Evolutionary conservation across 2,113 vertebrate species (phyloP), one percentile per base, ranked within the genome.

Genomic region (Cryptomyrus ogoouensis): DNA sequence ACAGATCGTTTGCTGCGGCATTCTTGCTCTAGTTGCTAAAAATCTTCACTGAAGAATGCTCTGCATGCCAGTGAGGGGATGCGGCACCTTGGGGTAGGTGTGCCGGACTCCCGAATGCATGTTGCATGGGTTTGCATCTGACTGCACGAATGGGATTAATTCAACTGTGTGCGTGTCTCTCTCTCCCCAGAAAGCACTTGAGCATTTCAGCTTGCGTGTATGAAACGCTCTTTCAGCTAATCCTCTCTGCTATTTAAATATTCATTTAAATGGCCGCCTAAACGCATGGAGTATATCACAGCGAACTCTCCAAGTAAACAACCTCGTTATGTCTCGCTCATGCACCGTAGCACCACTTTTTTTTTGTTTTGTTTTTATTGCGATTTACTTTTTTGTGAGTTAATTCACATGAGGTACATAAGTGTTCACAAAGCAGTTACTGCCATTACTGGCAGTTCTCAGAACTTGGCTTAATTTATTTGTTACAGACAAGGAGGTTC

Each of bases 181-280:
- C 80, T 6, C 56, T 46, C 47, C 89, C 89, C 87, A 91, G 87
- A 80, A 93, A 86, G 90, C 46, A 90, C 91, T 89, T 88, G 89
- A 91, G 90, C 92, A 84, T 94, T 94, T 94, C 90, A 90, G 77
- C 91, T 91, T 66, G 90, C 83, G 89, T 58, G 83, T 52, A 92
- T 92, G 89, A 93, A 94, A 93, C 92, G 91, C 90, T 83, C 86
- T 92, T 90, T 89, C 90, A 91, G 87, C 93, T 90, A 89, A 92
- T 92, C 90, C 89, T 80, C 87, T 86, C 58, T 91, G 88, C 93
- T 94, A 90, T 95, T 95, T 94, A 92, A 95, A 94, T 94, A 94
- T 94, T 91, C 87, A 95, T 94, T 93, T 92, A 94, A 95, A 94
- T 94, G 92, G 91, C 90, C 9, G 19, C 91, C 91, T 94, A 94